phyloP scores from a whole-genome alignment of 2,113 vertebrate species.

The Sphyrna mokarran region DNA sequence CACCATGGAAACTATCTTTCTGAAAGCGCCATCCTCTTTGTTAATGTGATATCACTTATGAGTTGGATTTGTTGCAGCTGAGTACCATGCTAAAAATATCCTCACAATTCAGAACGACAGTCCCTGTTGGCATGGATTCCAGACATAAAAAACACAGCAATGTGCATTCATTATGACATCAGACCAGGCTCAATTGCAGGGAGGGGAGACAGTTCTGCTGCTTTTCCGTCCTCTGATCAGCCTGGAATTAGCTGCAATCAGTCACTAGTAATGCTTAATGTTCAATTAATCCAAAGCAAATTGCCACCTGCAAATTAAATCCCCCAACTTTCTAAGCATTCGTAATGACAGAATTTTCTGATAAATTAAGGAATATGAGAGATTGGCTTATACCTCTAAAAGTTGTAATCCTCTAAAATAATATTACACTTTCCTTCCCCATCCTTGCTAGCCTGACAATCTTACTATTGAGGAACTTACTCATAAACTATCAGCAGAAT shows the following conservation, averaged over 20 bases:
- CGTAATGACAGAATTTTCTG: not conserved
- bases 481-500: no score
- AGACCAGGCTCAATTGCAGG: not conserved
- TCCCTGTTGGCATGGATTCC: constrained; percentile 33
- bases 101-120: not conserved
- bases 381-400: not conserved
- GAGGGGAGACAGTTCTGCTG: not conserved
- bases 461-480: no score
- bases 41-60: constrained; percentile 11
- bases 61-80: constrained; percentile 31
- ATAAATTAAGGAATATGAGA: not conserved
- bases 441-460: no score
- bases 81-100: constrained; percentile 29
- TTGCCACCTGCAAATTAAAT: not conserved
- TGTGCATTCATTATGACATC: constrained; percentile 26
- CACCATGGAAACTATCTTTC: constrained; percentile 21
- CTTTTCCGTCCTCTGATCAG: not conserved
- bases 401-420: not conserved
- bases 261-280: not conserved
- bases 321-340: not conserved
- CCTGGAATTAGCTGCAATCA: not conserved
- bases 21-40: not conserved
- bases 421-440: not conserved
- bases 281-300: constrained; percentile 31
- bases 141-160: constrained; percentile 20